Conservation (phyloP, 2,797 vertebrate genomes). For the Psittacula echo region DNA sequence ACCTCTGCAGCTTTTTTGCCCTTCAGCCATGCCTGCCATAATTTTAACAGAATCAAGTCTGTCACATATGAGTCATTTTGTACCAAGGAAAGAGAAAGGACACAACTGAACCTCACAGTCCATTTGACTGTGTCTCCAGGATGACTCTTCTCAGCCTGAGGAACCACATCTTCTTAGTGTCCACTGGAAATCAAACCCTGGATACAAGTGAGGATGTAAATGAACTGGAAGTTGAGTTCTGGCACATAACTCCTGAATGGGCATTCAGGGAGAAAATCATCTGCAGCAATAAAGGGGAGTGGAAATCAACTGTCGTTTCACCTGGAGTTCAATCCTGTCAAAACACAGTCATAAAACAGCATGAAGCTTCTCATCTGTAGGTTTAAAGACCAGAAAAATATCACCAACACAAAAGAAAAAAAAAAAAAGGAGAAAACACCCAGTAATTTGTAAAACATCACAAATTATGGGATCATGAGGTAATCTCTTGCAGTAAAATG, state of each 20-base stretch:
- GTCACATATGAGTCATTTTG: neutral
- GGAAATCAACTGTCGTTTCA: neutral
- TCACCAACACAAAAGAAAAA: neutral
- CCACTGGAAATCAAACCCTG: neutral
- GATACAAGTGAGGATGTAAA: neutral
- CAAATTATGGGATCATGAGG: conserved; percentile 1
- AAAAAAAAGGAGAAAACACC: fast-evolving
- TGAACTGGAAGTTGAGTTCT: neutral
- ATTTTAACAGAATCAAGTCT: neutral
- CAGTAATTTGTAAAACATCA: neutral
- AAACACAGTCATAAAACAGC: neutral
- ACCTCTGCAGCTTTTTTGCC: neutral
- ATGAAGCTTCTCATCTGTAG: neutral
- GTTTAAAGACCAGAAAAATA: neutral
- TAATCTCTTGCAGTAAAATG: neutral
- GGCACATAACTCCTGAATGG: neutral
- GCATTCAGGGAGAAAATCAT: neutral
- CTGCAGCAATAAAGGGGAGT: neutral
- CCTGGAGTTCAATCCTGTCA: neutral
- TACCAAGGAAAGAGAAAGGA: neutral
- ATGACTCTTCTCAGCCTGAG: neutral
- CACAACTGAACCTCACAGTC: neutral
- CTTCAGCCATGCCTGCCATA: neutral
- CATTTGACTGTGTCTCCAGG: neutral
- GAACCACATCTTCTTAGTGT: neutral